Evolutionary conservation across 2,113 vertebrate genomes (phyloP), one percentile per base, ranked within the genome.

Genomic region (Oreochromis aureus): DNA sequence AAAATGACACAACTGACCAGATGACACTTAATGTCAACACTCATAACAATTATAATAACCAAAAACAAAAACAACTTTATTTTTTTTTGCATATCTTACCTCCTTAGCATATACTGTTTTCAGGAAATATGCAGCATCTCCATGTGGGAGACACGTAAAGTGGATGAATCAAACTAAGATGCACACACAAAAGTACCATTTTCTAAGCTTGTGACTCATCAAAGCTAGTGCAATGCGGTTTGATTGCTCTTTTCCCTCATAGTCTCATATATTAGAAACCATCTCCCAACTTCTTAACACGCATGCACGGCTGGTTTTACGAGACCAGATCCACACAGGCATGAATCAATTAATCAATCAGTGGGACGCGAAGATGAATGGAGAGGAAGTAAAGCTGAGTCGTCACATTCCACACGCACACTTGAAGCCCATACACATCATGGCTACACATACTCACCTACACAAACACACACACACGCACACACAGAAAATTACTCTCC

Each of bases 321-420:
- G 2, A 73, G 32, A 10, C 34, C 19, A 83, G 61, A 76, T 54
- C 80, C 58, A 7, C 36, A 82, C 63, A 69, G 7, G 6, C 41
- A 51, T 82, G 24, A 80, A 87, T 86, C 27, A 53, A 69, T 84
- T 63, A 73, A 76, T 30, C 16, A 48, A 48, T 88, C 73, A n/a
- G 81, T 86, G 18, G 89, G 90, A 89, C 39, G 84, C 55, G 66
- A 46, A 56, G 39, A 80, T 90, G 83, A 93, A 91, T 88, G 82
- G 82, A 85, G 85, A 89, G 90, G 91, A 94, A 93, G 89, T 80
- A 22, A 34, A 90, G 89, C 93, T 76, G 85, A 90, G 90, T 92
- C 18, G 94, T 71, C 78, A 95, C 92, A 96, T 96, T 96, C 95
- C 95, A 95, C 95, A 95, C 90, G 91, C 84, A 92, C 93, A 93